Conservation (phyloP, 2,888 invertebrate species). For the Drosophila kanekoi region DNA sequence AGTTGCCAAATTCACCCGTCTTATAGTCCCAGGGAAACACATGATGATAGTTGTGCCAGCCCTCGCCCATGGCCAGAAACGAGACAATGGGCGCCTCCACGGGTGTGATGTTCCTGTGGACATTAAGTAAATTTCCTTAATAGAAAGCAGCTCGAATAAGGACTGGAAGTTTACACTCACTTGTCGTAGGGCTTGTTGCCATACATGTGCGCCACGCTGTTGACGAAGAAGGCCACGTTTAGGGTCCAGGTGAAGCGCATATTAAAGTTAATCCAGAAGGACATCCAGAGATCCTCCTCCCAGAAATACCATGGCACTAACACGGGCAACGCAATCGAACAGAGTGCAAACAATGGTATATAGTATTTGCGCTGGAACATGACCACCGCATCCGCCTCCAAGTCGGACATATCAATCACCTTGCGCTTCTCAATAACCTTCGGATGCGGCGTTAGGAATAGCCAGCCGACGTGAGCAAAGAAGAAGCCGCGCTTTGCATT, state of each 20-base stretch:
- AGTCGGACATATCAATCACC: slow-evolving; percentile 89
- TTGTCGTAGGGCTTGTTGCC: slow-evolving; percentile 96
- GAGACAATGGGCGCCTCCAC: slow-evolving; percentile 91
- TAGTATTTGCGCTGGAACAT: slow-evolving; percentile 92
- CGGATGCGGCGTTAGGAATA: slow-evolving; percentile 93
- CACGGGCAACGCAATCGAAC: slow-evolving; percentile 90
- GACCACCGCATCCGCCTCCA: slow-evolving; percentile 90
- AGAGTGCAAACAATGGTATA: slow-evolving; percentile 89
- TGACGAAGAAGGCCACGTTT: slow-evolving; percentile 97
- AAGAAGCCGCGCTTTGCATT: slow-evolving; percentile 94
- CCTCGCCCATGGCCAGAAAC: slow-evolving; percentile 91
- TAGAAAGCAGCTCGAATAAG: not conserved
- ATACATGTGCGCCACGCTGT: slow-evolving; percentile 97
- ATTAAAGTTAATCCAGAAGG: slow-evolving; percentile 94
- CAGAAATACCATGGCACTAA: slow-evolving; percentile 93
- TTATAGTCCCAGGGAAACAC: slow-evolving; percentile 90
- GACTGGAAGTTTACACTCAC: slow-evolving; percentile 85
- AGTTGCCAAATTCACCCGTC: slow-evolving; percentile 89
- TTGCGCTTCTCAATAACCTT: slow-evolving; percentile 89
- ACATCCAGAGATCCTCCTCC: slow-evolving; percentile 91
- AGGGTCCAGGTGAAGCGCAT: slow-evolving; percentile 93
- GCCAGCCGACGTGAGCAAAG: slow-evolving; percentile 97
- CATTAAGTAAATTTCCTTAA: too few species aligned
- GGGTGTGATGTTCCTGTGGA: slow-evolving; percentile 88
- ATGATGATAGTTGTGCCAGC: slow-evolving; percentile 94